A percentile compares a stretch with the other conserved stretches of the same genome.
Conservation (phyloP, 2,113 vertebrate genomes). For the Tauraco erythrolophus region DNA sequence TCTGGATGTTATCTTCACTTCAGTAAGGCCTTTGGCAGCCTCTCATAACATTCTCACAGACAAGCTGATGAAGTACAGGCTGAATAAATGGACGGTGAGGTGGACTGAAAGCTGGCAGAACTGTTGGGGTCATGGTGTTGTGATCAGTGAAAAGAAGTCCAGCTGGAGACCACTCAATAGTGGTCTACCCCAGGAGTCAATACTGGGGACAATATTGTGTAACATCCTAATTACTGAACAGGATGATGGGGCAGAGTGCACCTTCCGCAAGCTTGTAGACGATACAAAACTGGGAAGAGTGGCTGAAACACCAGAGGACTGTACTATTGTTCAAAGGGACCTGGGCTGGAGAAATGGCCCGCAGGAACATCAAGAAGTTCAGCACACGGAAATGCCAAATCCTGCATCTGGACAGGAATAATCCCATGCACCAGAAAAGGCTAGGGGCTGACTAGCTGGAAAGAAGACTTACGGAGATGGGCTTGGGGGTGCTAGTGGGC, state of each 20-base stretch:
- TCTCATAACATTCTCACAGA: not conserved
- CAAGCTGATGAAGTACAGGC: not conserved
- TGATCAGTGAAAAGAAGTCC: not conserved
- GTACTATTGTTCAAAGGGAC: not conserved
- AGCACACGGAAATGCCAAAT: not conserved
- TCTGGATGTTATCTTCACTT: not conserved
- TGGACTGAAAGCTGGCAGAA: not conserved
- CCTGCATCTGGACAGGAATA: not conserved
- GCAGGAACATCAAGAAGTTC: not conserved
- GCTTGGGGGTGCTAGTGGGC: too few species aligned
- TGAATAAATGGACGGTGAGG: not conserved
- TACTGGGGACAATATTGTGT: not conserved
- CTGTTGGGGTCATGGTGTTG: not conserved
- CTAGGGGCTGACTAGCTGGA: not conserved
- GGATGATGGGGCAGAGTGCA: not conserved
- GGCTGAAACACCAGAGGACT: not conserved
- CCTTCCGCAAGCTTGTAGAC: not conserved
- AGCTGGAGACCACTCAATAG: not conserved
- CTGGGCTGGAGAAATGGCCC: not conserved
- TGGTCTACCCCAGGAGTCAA: not conserved
- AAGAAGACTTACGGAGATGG: not conserved
- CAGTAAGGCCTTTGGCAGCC: not conserved
- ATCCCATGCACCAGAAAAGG: not conserved
- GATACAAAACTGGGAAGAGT: not conserved
- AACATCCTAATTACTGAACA: not conserved